Evolutionary conservation across 2,888 invertebrate species (phyloP).

Genomic region (Bibio marci): DNA sequence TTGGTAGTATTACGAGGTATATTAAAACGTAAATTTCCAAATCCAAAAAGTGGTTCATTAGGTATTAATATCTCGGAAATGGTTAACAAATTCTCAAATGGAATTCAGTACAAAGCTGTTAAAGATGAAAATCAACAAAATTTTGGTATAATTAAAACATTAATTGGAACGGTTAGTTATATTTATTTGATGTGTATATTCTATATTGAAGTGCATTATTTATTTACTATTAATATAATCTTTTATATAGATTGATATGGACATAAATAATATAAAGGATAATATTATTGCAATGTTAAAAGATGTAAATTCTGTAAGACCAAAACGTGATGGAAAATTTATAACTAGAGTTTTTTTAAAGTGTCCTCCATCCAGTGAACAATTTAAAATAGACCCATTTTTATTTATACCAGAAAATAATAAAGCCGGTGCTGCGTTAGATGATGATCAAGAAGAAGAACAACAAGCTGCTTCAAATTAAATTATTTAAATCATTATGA

Average conservation of each 20-base stretch:
- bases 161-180: slow-evolving; percentile 52
- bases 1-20: slow-evolving; percentile 57
- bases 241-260: slow-evolving; percentile 52
- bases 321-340: slow-evolving; percentile 50
- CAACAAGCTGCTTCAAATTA: no score
- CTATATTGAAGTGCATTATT: slow-evolving; percentile 6
- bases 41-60: slow-evolving; percentile 44
- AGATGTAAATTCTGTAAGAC: slow-evolving; percentile 44
- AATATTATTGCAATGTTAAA: slow-evolving; percentile 49
- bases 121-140: slow-evolving; percentile 53
- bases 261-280: slow-evolving; percentile 45
- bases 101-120: slow-evolving; percentile 47
- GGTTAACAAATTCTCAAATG: slow-evolving; percentile 46
- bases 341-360: slow-evolving; percentile 49
- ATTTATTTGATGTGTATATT: neutral
- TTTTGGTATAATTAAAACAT: slow-evolving; percentile 47
- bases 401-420: slow-evolving; percentile 27
- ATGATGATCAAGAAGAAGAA: no score
- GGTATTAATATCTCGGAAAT: slow-evolving; percentile 41
- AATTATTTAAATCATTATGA: no score
- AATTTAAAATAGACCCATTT: slow-evolving; percentile 49
- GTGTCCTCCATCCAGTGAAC: slow-evolving; percentile 47
- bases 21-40: slow-evolving; percentile 62
- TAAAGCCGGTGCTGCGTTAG: no score
- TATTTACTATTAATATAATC: slow-evolving; percentile 3